Evolutionary conservation across 1,140 invertebrate genomes (phyloP).

Genomic region (Drosophila malerkotliana): DNA sequence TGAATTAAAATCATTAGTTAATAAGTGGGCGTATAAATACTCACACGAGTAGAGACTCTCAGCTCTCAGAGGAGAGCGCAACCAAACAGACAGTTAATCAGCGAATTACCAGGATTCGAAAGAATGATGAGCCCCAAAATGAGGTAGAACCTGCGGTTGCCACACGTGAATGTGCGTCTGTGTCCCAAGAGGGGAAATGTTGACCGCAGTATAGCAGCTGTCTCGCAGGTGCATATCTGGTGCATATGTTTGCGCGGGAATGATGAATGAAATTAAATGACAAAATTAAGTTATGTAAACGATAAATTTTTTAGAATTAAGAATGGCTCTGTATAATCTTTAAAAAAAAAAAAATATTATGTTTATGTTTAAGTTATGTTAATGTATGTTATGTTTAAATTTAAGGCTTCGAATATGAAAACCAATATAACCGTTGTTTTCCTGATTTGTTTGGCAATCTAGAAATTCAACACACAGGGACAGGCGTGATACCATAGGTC

Average conservation of each 20-base stretch:
- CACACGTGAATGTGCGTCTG: constrained; percentile 6
- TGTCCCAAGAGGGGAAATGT: background rate
- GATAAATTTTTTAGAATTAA: constrained; percentile 1
- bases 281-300: constrained; percentile 1
- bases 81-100: too few relatives aligned
- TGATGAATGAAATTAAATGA: background rate
- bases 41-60: background rate
- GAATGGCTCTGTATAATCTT: constrained; percentile 2
- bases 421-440: too few relatives aligned
- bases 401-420: too few relatives aligned
- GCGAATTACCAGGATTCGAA: too few relatives aligned
- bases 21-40: background rate
- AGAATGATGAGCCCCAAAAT: background rate
- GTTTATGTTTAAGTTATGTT: too few relatives aligned
- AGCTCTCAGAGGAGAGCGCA: background rate
- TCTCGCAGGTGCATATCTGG: background rate
- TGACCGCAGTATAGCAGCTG: background rate
- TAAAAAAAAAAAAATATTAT: background rate
- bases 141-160: background rate
- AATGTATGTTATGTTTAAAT: too few relatives aligned
- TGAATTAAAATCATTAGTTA: background rate
- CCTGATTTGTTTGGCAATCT: too few relatives aligned
- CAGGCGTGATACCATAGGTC: too few relatives aligned
- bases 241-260: background rate
- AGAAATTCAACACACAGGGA: too few relatives aligned